These are phyloP conservation scores for Drosophila teissieri DNA, from an alignment of 1,140 invertebrate species.

Conservation along the genomic window DNA sequence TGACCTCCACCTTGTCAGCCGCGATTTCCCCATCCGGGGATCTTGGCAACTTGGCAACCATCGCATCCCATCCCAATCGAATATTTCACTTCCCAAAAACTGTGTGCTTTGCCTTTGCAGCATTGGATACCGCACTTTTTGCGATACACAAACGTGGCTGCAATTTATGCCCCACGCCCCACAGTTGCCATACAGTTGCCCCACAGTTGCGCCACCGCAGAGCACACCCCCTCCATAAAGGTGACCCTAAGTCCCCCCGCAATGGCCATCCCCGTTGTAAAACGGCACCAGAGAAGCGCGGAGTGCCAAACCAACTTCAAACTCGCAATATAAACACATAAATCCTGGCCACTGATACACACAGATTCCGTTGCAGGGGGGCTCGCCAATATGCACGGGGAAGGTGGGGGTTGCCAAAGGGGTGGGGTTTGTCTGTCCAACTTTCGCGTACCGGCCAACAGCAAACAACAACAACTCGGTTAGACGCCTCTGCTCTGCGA, in stretches of 20 bases:
- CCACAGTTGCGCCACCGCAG: constrained; percentile 60
- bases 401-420: neutral
- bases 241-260: neutral
- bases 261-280: neutral
- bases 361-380: constrained; percentile 27
- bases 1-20: no score
- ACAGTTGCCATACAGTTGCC: no score
- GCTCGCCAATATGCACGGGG: constrained; percentile 5
- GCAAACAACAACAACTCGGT: constrained; percentile 18
- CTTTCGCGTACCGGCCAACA: constrained; percentile 21
- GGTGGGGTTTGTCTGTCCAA: constrained; percentile 28
- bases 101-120: constrained; percentile 13
- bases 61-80: neutral
- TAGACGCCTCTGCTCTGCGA: neutral
- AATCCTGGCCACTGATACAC: constrained; percentile 43
- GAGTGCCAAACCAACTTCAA: constrained; percentile 50
- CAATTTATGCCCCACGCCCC: constrained; percentile 64
- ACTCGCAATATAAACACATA: constrained; percentile 55
- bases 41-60: constrained; percentile 45
- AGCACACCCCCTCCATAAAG: constrained; percentile 15
- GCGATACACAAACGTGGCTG: constrained; percentile 56
- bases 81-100: constrained; percentile 15
- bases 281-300: constrained; percentile 5
- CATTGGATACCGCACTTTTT: constrained; percentile 24
- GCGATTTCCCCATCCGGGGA: constrained; percentile 21